A percentile compares a stretch with the other conserved stretches of the same genome.
phyloP scores from a whole-genome alignment of 2,888 invertebrate genomes.

The Caenorhabditis plicata region DNA sequence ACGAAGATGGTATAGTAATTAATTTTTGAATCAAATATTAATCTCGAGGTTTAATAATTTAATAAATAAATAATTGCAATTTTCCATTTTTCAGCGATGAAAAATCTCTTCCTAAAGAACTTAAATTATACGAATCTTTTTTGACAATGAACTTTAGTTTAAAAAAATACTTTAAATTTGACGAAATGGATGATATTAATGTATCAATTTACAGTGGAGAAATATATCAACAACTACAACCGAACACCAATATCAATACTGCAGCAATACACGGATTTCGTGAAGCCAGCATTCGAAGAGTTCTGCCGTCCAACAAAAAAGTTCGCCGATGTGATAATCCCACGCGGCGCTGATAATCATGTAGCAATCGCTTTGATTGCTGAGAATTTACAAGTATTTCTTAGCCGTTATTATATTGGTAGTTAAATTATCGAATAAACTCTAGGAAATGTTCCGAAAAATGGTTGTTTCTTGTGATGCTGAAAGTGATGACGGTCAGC shows the following conservation, averaged over 20 bases:
- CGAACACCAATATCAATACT: slow-evolving; percentile 69
- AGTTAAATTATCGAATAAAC: not conserved
- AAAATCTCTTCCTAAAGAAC: too few species aligned
- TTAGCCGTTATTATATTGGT: not conserved
- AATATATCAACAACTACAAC: slow-evolving; percentile 17
- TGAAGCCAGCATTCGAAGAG: slow-evolving; percentile 96
- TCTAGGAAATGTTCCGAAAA: slow-evolving; percentile 33
- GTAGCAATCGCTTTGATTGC: slow-evolving; percentile 96
- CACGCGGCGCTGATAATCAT: slow-evolving; percentile 90
- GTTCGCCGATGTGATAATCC: slow-evolving; percentile 98
- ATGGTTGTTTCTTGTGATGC: slow-evolving; percentile 17
- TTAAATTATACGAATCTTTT: too few species aligned
- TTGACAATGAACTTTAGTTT: too few species aligned
- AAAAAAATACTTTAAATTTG: not conserved
- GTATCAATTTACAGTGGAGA: slow-evolving; percentile 8
- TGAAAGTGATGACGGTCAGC: too few species aligned
- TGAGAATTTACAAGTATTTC: slow-evolving; percentile 81
- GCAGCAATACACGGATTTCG: slow-evolving; percentile 72
- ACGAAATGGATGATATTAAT: not conserved
- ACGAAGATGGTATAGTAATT: too few species aligned
- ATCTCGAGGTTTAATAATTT: too few species aligned
- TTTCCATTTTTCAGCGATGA: too few species aligned
- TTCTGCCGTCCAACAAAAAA: slow-evolving; percentile 85
- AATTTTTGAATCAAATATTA: too few species aligned
- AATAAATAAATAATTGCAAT: too few species aligned